Evolutionary conservation across 2,113 vertebrate species (phyloP).

Genomic region (Ifrita kowaldi): DNA sequence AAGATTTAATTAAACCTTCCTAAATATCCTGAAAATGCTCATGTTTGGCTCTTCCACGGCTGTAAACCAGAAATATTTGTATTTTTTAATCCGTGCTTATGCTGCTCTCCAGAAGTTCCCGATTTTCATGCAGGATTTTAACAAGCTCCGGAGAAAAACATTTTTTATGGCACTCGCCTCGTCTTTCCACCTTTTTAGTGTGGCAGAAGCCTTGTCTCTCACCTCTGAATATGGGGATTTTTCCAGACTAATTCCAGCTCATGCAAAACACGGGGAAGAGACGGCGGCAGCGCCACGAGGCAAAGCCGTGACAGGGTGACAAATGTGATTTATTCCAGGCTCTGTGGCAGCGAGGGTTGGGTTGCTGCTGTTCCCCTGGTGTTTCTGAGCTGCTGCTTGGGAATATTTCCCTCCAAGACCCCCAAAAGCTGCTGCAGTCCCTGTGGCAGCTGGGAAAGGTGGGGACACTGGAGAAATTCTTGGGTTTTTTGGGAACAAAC

Average conservation of each 20-base stretch:
- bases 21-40: not conserved
- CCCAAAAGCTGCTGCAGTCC: not conserved
- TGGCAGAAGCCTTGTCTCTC: not conserved
- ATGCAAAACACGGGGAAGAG: not conserved
- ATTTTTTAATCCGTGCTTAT: accelerated
- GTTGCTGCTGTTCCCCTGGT: not conserved
- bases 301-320: accelerated
- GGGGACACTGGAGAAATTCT: not conserved
- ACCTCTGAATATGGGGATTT: not conserved
- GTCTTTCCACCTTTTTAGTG: not conserved
- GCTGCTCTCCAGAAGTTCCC: not conserved
- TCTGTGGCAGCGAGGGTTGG: not conserved
- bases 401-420: not conserved
- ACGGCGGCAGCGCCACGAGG: accelerated
- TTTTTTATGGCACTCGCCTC: not conserved
- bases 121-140: not conserved
- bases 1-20: not conserved
- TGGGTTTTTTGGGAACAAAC: not conserved
- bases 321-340: not conserved
- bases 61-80: not conserved
- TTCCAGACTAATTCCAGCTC: not conserved
- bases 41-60: not conserved
- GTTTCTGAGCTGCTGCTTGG: not conserved
- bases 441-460: not conserved
- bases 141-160: not conserved